These are phyloP conservation scores for Pheucticus melanocephalus DNA, from an alignment of 2,113 vertebrate genomes.

Conservation along the genomic window DNA sequence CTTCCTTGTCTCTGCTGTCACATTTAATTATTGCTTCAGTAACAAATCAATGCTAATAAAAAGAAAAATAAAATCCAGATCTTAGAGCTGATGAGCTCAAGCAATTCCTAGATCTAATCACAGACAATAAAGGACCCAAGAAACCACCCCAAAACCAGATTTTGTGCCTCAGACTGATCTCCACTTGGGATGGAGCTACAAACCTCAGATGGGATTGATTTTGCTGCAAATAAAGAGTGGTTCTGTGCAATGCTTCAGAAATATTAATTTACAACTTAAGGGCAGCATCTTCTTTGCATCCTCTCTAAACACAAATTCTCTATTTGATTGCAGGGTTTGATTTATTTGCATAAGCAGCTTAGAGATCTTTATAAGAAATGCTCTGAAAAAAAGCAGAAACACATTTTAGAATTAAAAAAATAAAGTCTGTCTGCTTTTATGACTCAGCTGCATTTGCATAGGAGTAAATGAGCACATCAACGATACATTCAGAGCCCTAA, in stretches of 20 bases:
- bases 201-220: background rate
- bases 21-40: background rate
- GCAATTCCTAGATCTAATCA: background rate
- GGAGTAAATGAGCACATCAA: background rate
- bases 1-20: background rate
- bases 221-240: background rate
- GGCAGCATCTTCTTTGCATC: background rate
- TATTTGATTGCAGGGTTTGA: background rate
- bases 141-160: rapidly evolving
- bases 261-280: background rate
- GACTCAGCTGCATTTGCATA: background rate
- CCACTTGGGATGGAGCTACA: background rate
- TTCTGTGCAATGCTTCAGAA: background rate
- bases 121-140: background rate
- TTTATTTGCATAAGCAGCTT: background rate
- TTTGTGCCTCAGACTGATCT: background rate
- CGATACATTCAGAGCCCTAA: background rate
- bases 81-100: background rate
- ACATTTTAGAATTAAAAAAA: background rate
- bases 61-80: background rate
- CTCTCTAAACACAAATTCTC: background rate
- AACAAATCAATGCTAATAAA: background rate
- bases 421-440: background rate
- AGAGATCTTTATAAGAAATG: background rate
- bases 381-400: background rate